Conservation (phyloP, 2,113 vertebrate genomes). For the Cyprinodon variegatus region DNA sequence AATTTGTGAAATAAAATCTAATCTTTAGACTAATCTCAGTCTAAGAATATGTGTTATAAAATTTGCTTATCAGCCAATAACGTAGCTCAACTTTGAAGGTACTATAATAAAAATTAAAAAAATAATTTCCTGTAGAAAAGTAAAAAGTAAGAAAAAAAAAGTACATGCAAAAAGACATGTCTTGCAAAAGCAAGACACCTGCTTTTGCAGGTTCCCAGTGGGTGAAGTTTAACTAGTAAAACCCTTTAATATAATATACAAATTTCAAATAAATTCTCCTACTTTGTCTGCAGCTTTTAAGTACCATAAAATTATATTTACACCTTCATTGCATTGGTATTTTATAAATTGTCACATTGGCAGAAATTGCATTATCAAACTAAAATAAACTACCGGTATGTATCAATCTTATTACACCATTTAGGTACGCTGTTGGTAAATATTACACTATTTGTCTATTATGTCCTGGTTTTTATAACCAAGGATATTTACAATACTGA, state of each 20-base stretch:
- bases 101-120: background rate
- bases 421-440: background rate
- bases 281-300: background rate
- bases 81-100: background rate
- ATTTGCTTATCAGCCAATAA: background rate
- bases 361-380: background rate
- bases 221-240: background rate
- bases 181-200: too few relatives aligned
- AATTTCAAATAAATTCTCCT: background rate
- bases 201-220: background rate
- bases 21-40: background rate
- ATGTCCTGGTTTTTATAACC: background rate
- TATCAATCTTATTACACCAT: background rate
- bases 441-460: background rate
- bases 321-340: background rate
- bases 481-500: background rate
- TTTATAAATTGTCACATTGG: background rate
- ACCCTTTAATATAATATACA: background rate
- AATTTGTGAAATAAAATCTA: background rate
- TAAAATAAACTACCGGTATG: background rate
- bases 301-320: background rate
- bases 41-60: background rate
- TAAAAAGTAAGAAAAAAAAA: too few relatives aligned
- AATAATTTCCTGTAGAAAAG: background rate
- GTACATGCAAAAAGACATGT: background rate